Percentiles rank a stretch among this genome's conserved stretches.
These are phyloP conservation scores for Xiphorhynchus elegans DNA, from an alignment of 2,113 vertebrate genomes.

Conservation along the genomic window DNA sequence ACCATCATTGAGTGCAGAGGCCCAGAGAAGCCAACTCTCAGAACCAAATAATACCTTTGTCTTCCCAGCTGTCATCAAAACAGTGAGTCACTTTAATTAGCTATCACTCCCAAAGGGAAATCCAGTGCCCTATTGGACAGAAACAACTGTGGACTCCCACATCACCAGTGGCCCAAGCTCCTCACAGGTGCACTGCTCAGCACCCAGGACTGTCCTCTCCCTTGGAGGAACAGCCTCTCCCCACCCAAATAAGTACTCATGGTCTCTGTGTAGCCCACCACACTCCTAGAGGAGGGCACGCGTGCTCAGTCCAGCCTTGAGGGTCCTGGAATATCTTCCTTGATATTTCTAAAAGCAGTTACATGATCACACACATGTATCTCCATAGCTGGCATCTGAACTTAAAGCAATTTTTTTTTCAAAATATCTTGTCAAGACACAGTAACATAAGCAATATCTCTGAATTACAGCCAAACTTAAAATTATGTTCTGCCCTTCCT, in stretches of 20 bases:
- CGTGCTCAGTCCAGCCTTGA: not conserved
- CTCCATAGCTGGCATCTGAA: not conserved
- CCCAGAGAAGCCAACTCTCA: not conserved
- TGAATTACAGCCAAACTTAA: not conserved
- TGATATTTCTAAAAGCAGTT: not conserved
- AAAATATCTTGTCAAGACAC: not conserved
- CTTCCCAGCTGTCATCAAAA: not conserved
- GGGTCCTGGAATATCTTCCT: not conserved
- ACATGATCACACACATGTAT: not conserved
- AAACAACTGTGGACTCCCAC: not conserved
- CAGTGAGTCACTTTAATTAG: not conserved
- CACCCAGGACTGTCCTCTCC: not conserved
- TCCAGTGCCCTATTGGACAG: not conserved
- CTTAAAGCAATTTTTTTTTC: not conserved
- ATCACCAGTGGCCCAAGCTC: not conserved
- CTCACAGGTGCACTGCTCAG: not conserved
- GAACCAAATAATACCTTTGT: not conserved
- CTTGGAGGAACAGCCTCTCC: not conserved
- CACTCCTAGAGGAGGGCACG: not conserved
- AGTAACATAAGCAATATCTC: not conserved
- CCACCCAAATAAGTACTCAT: fast-evolving
- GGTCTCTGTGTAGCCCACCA: not conserved
- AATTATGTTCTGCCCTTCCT: not conserved
- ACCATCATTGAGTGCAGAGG: not conserved
- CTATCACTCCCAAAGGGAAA: not conserved